Evolutionary conservation across 2,797 vertebrate species (phyloP), one percentile per base, ranked within the genome.

Genomic region (Molossus alvarezi): DNA sequence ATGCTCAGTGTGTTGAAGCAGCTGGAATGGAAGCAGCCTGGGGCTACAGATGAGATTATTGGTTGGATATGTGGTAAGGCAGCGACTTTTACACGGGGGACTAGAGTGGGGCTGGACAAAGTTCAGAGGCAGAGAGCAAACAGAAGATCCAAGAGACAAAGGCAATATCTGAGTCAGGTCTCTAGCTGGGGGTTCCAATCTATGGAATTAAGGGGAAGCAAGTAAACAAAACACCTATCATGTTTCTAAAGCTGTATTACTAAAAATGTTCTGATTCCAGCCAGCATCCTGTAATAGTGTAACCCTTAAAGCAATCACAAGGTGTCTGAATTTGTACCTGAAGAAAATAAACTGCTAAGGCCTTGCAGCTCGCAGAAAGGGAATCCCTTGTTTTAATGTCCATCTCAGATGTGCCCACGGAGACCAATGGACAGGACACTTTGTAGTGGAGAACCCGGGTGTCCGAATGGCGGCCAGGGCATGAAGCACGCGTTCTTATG

Each of bases 141-240:
- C 4, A 33, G 27, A 77, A 89, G 80, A 69, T 75, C 15, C 12
- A 69, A 72, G 33, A 51, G 57, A n/a, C 48, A 64, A 62, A 81
- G 45, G 41, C 6, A 8, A 2, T 62, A 21, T 62, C 60, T n/a
- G 29, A 41, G 23, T 92, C 73, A 71, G 14, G 72, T 77, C 89
- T 88, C 29, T 73, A 53, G 18, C 29, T 88, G 62, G 82, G 64
- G 18, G 60, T 88, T 91, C 33, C 62, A 75, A 57, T 73, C 69
- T 27, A 33, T 33, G 45, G 84, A 85, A 91, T 57, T 85, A 91
- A 81, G 45, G 51, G 73, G 23, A 88, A 69, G 18, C 48, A 67
- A 91, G 58, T 57, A 88, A 93, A 65, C 25, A 79, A 93, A 72
- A 85, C 60, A 53, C 1, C 20, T 53, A 1, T n/a, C 23, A n/a